Evolutionary conservation across 1,140 invertebrate genomes (phyloP).

Genomic region (Apis mellifera): Amel_HAv3.1 CM009937.2:4800501-4801000

Average conservation of each 20-base stretch:
- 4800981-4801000: too few species aligned
- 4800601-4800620: constrained; percentile 5
- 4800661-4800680: not conserved
- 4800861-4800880: not conserved
- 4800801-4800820: too few species aligned
- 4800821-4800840: not conserved
- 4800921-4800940: too few species aligned
- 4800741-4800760: too few species aligned
- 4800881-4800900: not conserved
- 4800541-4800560: not conserved
- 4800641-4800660: not conserved
- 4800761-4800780: too few species aligned
- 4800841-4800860: not conserved
- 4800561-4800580: not conserved
- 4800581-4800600: not conserved
- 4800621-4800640: not conserved
- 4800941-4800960: too few species aligned
- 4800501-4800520: not conserved
- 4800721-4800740: too few species aligned
- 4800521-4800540: constrained; percentile 5
- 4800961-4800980: too few species aligned
- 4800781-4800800: too few species aligned
- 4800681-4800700: not conserved
- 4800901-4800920: not conserved
- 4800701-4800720: too few species aligned